phyloP scores from a whole-genome alignment of 2,888 invertebrate species.

The Molorchus minor region DNA sequence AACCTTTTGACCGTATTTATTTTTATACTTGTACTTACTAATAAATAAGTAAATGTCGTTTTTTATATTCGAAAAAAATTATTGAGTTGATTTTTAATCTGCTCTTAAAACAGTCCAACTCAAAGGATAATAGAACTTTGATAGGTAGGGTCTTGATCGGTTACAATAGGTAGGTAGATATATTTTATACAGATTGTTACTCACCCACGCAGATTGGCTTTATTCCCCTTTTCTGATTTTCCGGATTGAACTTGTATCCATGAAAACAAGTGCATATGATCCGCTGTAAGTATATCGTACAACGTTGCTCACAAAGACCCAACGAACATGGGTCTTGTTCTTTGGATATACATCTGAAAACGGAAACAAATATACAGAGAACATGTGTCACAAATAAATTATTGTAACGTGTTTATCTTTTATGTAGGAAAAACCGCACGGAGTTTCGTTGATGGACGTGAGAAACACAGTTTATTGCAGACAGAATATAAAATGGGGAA shows the following conservation, averaged over 20 bases:
- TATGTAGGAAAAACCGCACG: not conserved
- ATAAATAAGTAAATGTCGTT: too few relatives aligned
- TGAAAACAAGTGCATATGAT: conserved; percentile 73
- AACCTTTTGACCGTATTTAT: not conserved
- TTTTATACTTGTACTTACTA: too few relatives aligned
- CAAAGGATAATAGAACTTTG: too few relatives aligned
- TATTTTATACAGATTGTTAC: too few relatives aligned
- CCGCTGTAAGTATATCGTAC: conserved; percentile 69
- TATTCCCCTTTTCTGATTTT: conserved; percentile 67
- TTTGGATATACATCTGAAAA: conserved; percentile 68
- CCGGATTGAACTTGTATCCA: conserved; percentile 70
- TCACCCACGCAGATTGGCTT: conserved; percentile 72
- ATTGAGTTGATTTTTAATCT: too few relatives aligned
- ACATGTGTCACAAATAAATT: not conserved
- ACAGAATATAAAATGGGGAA: not conserved
- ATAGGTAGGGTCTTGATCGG: too few relatives aligned
- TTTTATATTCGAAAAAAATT: too few relatives aligned
- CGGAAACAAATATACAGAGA: conserved; percentile 5
- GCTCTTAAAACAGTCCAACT: too few relatives aligned
- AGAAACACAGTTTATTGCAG: too few relatives aligned
- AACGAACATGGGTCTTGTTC: conserved; percentile 71
- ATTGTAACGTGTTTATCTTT: not conserved
- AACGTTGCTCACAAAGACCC: conserved; percentile 73
- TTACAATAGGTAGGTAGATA: too few relatives aligned
- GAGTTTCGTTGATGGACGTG: not conserved